Evolutionary conservation across 2,888 invertebrate genomes (phyloP), one percentile per base, ranked within the genome.

Genomic region (Acleris sparsana): DNA sequence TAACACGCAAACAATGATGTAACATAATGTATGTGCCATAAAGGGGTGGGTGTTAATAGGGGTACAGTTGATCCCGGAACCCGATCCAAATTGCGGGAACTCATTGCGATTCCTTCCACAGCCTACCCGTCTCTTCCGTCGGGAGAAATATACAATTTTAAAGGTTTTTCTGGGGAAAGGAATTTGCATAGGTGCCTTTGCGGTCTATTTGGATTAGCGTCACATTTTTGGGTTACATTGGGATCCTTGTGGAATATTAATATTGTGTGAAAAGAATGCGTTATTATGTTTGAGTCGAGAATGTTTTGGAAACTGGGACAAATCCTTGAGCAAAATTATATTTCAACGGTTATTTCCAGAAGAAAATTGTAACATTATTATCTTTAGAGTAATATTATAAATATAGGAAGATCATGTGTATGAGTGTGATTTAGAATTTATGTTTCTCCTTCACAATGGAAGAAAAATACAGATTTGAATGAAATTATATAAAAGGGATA

Each of bases 121-220:
- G 52, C 52, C 55, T 25, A 33, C 55, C 57, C 57, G 57, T 46
- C 56, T 65, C 56, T 56, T 61, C 61, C 56, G 53, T 1, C 57
- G 57, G 65, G 48, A 51, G 65, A 66, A 66, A 66, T 66, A 62
- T 62, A 66, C 66, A 66, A 66, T 66, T 66, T 66, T 62, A 65
- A 65, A 60, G 66, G 61, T 66, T 62, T 65, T 61, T 56, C 61
- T 44, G 22, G 65, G 60, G 46, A 66, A 66, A 66, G 22, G 66
- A 66, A 66, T 66, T 66, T 66, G 66, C 66, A 66, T 66, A 66
- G 66, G 66, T 66, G 61, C 66, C 66, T 62, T 66, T 62, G 62
- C 66, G 57, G 62, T 57, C 66, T 66, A 55, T 66, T 66, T 66
- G 57, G 66, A 66, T 66, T 66, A 66, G 53, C 66, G 66, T 66